phyloP scores from a whole-genome alignment of 2,113 vertebrate genomes.

The Ammodytes dubius region DNA sequence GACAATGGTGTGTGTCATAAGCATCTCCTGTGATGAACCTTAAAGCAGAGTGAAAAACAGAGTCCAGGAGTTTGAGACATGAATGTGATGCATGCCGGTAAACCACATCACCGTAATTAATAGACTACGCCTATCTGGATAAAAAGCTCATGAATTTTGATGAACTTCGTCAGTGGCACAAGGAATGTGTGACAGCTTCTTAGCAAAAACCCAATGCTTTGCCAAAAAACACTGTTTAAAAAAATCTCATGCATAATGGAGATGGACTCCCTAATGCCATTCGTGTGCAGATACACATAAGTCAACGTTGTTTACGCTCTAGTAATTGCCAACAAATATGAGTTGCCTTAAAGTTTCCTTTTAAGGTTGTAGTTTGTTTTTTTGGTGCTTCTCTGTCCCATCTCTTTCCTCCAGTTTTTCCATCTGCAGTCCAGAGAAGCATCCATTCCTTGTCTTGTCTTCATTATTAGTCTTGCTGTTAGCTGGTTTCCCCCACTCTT shows the following conservation, averaged over 20 bases:
- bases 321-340: constrained; percentile 57
- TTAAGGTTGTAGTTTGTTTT: neutral
- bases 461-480: constrained; percentile 72
- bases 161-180: constrained; percentile 34
- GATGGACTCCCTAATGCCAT: constrained; percentile 29
- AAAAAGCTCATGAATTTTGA: constrained; percentile 67
- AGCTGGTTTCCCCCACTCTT: constrained; percentile 52
- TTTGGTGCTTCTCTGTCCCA: neutral
- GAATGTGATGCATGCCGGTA: too few species aligned
- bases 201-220: constrained; percentile 51
- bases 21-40: too few species aligned
- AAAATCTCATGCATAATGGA: constrained; percentile 69
- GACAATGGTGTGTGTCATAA: too few species aligned
- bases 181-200: constrained; percentile 40
- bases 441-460: constrained; percentile 63
- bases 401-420: constrained; percentile 2
- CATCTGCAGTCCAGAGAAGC: constrained; percentile 52
- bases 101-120: too few species aligned
- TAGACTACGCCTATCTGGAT: constrained; percentile 55
- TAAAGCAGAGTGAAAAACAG: too few species aligned
- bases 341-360: constrained; percentile 21
- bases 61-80: too few species aligned
- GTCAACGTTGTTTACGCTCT: constrained; percentile 48
- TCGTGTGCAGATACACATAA: constrained; percentile 33
- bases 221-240: constrained; percentile 50